Base-by-base conservation (phyloP, 2,888 invertebrate species). In the Lutraria lutraria region DNA sequence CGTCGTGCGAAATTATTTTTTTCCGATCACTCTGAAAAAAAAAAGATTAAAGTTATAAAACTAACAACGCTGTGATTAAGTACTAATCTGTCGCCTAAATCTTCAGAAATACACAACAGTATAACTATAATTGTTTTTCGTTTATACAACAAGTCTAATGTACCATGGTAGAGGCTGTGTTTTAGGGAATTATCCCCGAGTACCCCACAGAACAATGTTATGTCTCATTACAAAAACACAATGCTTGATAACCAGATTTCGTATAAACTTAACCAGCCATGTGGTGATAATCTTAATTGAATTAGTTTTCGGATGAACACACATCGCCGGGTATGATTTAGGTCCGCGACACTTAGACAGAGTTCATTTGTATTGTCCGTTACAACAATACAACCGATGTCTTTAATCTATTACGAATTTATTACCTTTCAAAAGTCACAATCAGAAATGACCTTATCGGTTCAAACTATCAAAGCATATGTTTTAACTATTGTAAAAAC, bases 281-380 rank as follows among this genome's bases (percentile, higher is more conserved):
- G 72, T 53, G 81, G 72, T 68, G 83, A 72, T 84, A 86, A 86
- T 87, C 89, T 83, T 89, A 91, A 92, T 92, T 90, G 68, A 92
- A 92, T 92, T 92, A 92, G 86, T 87, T 88, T 86, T 83, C 88
- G 89, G 88, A 52, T 88, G 88, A 89, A 31, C 79, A 72, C 63
- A 31, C 85, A 16, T 43, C 56, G 31, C 76, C 76, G 76, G 63
- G 63, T 68, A 25, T 4, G 63, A 68, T 68, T 25, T 8, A 76
- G 34, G 76, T 76, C 76, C 34, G 31, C 29, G 31, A 34, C 29
- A 34, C 76, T 6, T 34, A 76, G 34, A 76, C 76, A 34, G 31
- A 34, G 76, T 76, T 76, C 76, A 76, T 76, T 76, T 76, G 34
- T 76, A 34, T 76, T 76, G 76, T 76, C 34, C 76, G 31, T 2